Base-by-base conservation (phyloP, 1,140 invertebrate genomes). In the Heliconius himera region DNA sequence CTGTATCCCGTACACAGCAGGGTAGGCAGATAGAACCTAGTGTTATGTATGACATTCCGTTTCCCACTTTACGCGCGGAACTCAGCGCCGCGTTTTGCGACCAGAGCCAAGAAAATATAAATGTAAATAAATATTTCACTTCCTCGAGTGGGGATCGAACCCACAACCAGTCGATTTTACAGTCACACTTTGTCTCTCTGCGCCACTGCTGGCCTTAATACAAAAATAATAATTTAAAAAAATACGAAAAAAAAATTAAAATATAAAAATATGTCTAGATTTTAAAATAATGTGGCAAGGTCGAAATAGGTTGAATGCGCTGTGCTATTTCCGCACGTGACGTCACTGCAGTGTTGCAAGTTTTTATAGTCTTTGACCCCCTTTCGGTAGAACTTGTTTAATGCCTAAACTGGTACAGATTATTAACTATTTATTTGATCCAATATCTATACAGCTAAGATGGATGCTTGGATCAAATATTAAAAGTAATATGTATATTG, bases 271-370 rank as follows among this genome's bases (percentile, higher is more conserved):
- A 73, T 72, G 36, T 38, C 70, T 38, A 72, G 70, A 78, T 74
- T 75, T 75, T 82, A 54, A 80, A 82, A 81, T 81, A 74, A 78
- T 78, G 75, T 80, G 71, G 75, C 71, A 54, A 77, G 77, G 81
- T 77, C 75, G 77, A 70, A 76, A 74, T 80, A 78, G 66, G 75
- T 49, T 81, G 79, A 77, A 81, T 81, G 80, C 77, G 75, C 78
- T 70, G 82, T 77, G 80, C 78, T 80, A 80, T 78, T 81, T 82
- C 77, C 74, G 80, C 73, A 38, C 75, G 78, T 84, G 83, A 84
- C 83, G 83, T 84, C 83, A 84, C 79, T 81, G 83, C 76, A 77
- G 73, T 79, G 79, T 51, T 80, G 81, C 81, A 78, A 77, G 71
- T 77, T 77, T 82, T 72, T 80, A 78, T 77, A 73, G 79, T 79